Percentiles rank a stretch among this genome's conserved stretches.
Conservation (phyloP, 2,888 invertebrate genomes). For the Xylocampa areola region DNA sequence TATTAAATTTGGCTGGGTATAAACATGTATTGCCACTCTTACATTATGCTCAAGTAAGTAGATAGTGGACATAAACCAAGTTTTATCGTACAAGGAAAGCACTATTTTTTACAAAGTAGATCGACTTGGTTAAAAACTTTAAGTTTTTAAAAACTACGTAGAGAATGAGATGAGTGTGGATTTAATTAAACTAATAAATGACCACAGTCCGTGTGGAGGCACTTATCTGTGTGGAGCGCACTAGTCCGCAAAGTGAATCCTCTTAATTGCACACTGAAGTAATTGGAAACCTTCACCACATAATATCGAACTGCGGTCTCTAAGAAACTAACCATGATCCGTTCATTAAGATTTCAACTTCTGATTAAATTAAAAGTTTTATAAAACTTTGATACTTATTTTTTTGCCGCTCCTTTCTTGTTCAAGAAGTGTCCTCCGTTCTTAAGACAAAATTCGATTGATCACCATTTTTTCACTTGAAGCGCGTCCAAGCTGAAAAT, state of each 20-base stretch:
- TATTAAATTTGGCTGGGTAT: no score
- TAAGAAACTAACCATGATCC: constrained; percentile 65
- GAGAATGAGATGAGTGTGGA: constrained; percentile 56
- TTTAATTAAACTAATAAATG: constrained; percentile 76
- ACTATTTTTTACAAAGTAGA: constrained; percentile 1
- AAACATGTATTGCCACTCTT: no score
- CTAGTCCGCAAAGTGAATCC: constrained; percentile 70
- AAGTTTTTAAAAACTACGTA: constrained; percentile 11
- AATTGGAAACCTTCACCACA: constrained; percentile 74
- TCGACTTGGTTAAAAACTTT: constrained; percentile 31
- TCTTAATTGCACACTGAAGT: constrained; percentile 75
- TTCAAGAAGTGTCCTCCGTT: constrained; percentile 42
- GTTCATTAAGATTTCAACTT: constrained; percentile 71
- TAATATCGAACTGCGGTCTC: constrained; percentile 62
- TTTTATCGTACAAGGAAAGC: no score
- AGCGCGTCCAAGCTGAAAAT: constrained; percentile 25
- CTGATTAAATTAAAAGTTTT: constrained; percentile 66
- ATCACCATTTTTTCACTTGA: constrained; percentile 11
- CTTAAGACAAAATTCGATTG: constrained; percentile 27
- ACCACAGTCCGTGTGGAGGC: constrained; percentile 61
- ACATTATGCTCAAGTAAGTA: no score
- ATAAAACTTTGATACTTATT: constrained; percentile 44
- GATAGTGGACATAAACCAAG: no score
- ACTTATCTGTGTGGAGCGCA: constrained; percentile 68
- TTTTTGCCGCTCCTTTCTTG: constrained; percentile 42